Evolutionary conservation across 2,113 vertebrate genomes (phyloP), one percentile per base, ranked within the genome.

Genomic region (Pristiophorus japonicus): DNA sequence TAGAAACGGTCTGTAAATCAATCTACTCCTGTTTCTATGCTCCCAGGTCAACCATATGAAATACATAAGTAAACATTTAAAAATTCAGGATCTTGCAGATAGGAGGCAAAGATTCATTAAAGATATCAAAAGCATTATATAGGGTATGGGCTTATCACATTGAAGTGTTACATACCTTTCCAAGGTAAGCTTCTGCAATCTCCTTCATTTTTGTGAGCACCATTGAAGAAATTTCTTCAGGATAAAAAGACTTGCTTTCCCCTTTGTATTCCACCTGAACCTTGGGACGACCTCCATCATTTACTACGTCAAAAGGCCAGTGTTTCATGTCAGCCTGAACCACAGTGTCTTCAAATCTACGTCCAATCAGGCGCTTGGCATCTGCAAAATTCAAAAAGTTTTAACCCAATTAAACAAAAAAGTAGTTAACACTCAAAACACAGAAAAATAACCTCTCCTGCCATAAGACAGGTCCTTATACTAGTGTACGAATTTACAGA

Each of bases 131-230:
- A 65, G 10, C 30, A 42, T 6, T 42, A 42, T 4, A 0, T 20
- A 42, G 4, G 16, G n/a, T 38, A 22, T 20, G 78, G 78, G 78
- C 18, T 27, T 59, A 93, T 63, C 63, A 85, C 47, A 27, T 20
- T 10, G 1, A 51, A 95, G 12, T 47, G 20, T 55, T n/a, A 78
- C 65, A 51, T 73, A 98, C 98, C 97, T 98, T 98, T 96, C 98
- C 98, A 84, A 99, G 96, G 96, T 98, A 99, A 45, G 98, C 98
- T 95, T 99, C 98, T 11, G 98, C 98, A 90, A 98, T 98, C 96
- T 99, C 98, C 96, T 99, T 99, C 98, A 99, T 99, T 97, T 99
- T 99, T 51, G 97, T 98, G 92, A 99, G 97, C 5, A 99, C 98
- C 98, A 99, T 99, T 0, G 98, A 99, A 14, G 98, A 99, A 96